Evolutionary conservation across 2,888 invertebrate genomes (phyloP).

Genomic region (Dryobotodes eremita): DNA sequence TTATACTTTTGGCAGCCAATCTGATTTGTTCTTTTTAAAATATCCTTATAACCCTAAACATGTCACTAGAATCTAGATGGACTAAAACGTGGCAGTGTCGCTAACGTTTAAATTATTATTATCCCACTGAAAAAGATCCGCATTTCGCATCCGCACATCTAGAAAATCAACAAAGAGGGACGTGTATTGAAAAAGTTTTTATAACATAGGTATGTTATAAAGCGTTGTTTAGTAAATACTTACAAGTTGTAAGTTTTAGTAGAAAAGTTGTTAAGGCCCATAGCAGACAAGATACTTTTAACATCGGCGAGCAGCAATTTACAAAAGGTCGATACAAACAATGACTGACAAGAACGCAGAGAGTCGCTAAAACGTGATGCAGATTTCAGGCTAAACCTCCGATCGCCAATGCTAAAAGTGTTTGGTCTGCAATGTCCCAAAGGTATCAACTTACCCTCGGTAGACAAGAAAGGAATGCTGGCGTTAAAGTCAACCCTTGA

Average conservation of each 20-base stretch:
- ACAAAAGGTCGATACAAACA: neutral
- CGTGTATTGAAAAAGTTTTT: neutral
- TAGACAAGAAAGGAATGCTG: slow-evolving; percentile 23
- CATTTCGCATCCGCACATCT: too few relatives aligned
- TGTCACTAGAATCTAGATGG: neutral
- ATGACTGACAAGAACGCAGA: neutral
- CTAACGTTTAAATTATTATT: neutral
- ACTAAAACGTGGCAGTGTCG: neutral
- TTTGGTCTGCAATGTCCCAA: neutral
- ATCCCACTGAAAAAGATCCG: neutral
- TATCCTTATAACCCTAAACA: too few relatives aligned
- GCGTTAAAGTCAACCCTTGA: slow-evolving; percentile 30
- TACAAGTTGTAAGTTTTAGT: neutral
- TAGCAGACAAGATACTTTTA: neutral
- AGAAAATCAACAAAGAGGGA: neutral
- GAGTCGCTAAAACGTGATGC: neutral
- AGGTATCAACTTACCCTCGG: slow-evolving; percentile 13
- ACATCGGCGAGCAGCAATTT: neutral
- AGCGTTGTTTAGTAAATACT: neutral
- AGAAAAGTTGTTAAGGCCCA: neutral
- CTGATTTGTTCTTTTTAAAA: too few relatives aligned
- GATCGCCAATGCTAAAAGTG: neutral
- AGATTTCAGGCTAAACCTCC: neutral
- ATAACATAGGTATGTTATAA: neutral
- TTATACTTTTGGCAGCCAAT: too few relatives aligned